Conservation (phyloP, 2,113 vertebrate species). For the Xenopus tropicalis region DNA sequence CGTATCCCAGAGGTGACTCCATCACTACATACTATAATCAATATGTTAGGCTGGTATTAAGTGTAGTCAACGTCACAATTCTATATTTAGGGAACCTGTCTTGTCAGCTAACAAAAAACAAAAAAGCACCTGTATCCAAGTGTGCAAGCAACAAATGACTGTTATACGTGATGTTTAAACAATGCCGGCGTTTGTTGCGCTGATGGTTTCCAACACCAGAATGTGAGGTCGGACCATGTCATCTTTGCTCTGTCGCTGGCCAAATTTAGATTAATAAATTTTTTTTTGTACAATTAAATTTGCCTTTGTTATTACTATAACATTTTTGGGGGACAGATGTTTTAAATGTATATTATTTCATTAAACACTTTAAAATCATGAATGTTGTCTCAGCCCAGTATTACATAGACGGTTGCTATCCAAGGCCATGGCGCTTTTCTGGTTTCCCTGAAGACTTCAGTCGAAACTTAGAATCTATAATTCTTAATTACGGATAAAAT, state of each 20-base stretch:
- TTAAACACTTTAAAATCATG: background rate
- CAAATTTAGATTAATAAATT: background rate
- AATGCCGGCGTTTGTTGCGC: background rate
- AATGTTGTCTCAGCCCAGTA: background rate
- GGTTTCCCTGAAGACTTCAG: no score
- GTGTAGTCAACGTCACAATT: constrained; percentile 4
- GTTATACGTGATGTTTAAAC: constrained; percentile 2
- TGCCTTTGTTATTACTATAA: background rate
- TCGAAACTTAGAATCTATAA: no score
- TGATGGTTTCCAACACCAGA: background rate
- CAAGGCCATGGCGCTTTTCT: no score
- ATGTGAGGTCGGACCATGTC: background rate
- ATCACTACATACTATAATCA: constrained; percentile 21
- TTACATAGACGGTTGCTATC: background rate
- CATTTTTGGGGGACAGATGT: background rate
- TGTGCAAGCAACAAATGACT: constrained; percentile 3
- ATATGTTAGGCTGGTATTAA: constrained; percentile 12
- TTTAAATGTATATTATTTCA: constrained; percentile 9
- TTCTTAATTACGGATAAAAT: no score
- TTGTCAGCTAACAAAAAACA: background rate
- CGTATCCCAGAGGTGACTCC: background rate
- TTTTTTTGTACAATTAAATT: constrained; percentile 1
- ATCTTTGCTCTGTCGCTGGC: background rate
- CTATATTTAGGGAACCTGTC: constrained; percentile 1
- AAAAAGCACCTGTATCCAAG: background rate